Conservation (phyloP, 2,113 vertebrate genomes). For the Trogon surrucura region DNA sequence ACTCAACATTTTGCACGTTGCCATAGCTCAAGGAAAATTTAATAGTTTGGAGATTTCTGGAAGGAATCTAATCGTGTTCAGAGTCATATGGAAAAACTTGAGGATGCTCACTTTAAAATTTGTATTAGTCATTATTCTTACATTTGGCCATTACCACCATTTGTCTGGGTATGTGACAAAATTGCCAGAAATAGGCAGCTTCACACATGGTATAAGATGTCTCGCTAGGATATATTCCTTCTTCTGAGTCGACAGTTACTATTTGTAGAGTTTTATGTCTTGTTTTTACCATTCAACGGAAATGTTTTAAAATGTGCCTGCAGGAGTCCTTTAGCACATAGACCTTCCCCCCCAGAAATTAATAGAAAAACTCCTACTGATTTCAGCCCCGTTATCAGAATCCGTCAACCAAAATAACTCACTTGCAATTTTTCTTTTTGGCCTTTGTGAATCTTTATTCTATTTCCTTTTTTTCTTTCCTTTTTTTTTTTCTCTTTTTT, state of each 20-base stretch:
- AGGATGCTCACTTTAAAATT: constrained; percentile 58
- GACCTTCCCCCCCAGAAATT: constrained; percentile 2
- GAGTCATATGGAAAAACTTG: constrained; percentile 38
- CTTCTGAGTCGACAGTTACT: constrained; percentile 40
- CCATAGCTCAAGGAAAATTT: background rate
- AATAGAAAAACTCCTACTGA: constrained; percentile 32
- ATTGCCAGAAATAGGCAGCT: constrained; percentile 46
- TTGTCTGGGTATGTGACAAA: constrained; percentile 25
- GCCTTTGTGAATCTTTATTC: background rate
- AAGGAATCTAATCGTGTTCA: constrained; percentile 23
- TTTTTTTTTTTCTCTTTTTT: background rate
- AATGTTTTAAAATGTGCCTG: constrained; percentile 40
- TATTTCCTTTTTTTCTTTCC: too few species aligned
- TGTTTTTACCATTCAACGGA: constrained; percentile 19
- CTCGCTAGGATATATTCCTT: constrained; percentile 8
- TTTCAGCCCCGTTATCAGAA: background rate
- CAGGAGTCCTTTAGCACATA: constrained; percentile 2
- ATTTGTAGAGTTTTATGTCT: constrained; percentile 33
- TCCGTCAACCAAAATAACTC: constrained; percentile 4
- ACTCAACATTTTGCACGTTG: background rate
- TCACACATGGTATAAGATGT: constrained; percentile 35
- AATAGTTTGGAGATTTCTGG: constrained; percentile 24
- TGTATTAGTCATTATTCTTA: constrained; percentile 61
- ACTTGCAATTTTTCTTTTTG: background rate
- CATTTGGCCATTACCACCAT: constrained; percentile 50